Base-by-base conservation (phyloP, 2,113 vertebrate genomes). In the Ploceus nigricollis region DNA sequence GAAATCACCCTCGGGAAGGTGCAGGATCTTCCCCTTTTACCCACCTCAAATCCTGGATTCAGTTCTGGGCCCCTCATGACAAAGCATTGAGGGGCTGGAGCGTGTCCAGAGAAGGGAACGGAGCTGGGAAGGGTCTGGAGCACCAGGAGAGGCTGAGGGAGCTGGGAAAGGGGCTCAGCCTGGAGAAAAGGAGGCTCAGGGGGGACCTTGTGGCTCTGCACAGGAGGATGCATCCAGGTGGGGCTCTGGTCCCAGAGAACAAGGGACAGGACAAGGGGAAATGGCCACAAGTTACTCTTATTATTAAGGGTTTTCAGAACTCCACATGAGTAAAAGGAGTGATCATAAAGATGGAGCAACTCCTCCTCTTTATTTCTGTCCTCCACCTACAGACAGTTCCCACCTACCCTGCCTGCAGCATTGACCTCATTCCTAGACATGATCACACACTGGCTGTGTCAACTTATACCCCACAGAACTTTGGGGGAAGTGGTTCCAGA, bases 51-150 rank as follows among this genome's bases (percentile, higher is more conserved):
- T 7, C 40, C 70, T 48, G 25, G 18, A 5, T 25, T 35, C 40
- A 31, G 30, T 3, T 54, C 48, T 83, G 79, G 18, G 56, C 8
- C 31, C 10, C 40, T 56, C 71, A 27, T 0, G 0, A 11, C 5
- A 7, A 25, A 31, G 22, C 27, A 48, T 0, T 13, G 35, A 54
- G 18, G 25, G 25, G 30, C 3, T 47, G 70, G 1, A 69, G 40
- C 0, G 0, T 47, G 63, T 35, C 8, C 24, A 35, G 70, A 0
- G 27, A 22, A 64, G 31, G 75, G 61, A 21, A 40, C 0, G 0
- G 53, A 45, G 61, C 20, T 75, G 78, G 53, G 24, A 66, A 53
- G 45, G 33, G 35, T 0, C 28, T 82, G 77, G 51, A 51, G 60
- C 37, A 0, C 2, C 40, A 25, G 50, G 57, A 80, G 30, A 0